A percentile compares a stretch with the other conserved stretches of the same genome.
Evolutionary conservation across 64 coral and sea anemone genomes (phyloP).

Genomic region (Porites lutea): DNA sequence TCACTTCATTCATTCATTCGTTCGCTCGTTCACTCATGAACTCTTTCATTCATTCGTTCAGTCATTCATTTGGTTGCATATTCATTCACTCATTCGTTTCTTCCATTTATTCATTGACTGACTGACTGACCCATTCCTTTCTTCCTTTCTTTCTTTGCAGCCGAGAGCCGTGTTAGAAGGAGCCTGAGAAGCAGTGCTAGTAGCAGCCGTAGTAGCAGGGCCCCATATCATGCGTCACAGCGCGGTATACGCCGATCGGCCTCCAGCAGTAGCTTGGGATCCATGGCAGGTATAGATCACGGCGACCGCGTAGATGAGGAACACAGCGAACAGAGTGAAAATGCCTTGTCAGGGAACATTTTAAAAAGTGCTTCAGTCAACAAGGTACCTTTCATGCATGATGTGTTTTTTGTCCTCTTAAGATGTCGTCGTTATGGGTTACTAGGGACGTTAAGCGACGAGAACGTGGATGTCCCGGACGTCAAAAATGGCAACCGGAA

Average conservation of each 20-base stretch:
- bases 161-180: slow-evolving; percentile 56
- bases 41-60: no score
- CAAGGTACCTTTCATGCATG: background rate
- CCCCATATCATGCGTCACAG: slow-evolving; percentile 76
- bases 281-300: slow-evolving; percentile 57
- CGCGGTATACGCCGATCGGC: slow-evolving; percentile 60
- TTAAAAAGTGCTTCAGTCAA: background rate
- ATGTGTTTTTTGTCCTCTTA: background rate
- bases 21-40: no score
- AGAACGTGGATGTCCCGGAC: no score
- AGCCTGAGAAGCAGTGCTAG: slow-evolving; percentile 67
- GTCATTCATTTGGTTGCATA: no score
- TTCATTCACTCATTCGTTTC: no score
- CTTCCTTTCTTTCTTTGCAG: background rate
- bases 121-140: background rate
- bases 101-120: background rate
- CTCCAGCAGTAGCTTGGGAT: slow-evolving; percentile 73
- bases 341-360: slow-evolving; percentile 15
- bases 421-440: no score
- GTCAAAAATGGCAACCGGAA: no score
- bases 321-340: background rate
- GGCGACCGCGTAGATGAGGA: slow-evolving; percentile 25
- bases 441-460: no score
- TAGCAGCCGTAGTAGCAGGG: slow-evolving; percentile 64
- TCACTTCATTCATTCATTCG: no score